phyloP scores from a whole-genome alignment of 2,888 invertebrate species.

The Pyrgus malvae region DNA sequence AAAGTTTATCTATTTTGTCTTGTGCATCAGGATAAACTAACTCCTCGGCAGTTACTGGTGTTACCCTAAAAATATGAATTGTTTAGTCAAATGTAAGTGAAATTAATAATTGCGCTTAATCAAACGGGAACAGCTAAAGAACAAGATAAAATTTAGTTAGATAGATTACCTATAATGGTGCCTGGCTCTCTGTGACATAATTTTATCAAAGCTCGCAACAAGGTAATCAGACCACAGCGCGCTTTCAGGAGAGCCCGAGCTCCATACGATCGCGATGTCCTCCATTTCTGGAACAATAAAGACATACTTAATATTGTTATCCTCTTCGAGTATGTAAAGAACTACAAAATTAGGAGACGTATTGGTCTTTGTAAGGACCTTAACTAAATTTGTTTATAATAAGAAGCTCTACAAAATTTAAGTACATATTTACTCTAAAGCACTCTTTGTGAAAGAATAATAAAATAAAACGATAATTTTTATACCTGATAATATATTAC shows the following conservation, averaged over 20 bases:
- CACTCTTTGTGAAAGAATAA: too few relatives aligned
- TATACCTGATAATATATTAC: too few relatives aligned
- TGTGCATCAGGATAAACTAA: conserved; percentile 74
- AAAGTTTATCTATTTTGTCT: conserved; percentile 78
- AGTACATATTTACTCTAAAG: too few relatives aligned
- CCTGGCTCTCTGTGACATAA: conserved; percentile 90
- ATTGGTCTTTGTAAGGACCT: too few relatives aligned
- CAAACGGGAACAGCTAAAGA: too few relatives aligned
- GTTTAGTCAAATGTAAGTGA: neutral
- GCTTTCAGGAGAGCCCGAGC: conserved; percentile 89
- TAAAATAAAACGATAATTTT: too few relatives aligned
- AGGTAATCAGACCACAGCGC: conserved; percentile 91
- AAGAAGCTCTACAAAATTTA: too few relatives aligned
- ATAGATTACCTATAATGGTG: conserved; percentile 87
- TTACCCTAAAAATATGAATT: too few relatives aligned
- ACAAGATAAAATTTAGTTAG: too few relatives aligned
- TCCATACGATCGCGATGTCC: conserved; percentile 91
- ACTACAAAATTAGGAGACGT: too few relatives aligned
- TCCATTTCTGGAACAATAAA: conserved; percentile 83
- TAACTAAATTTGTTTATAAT: too few relatives aligned
- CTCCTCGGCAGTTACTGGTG: conserved; percentile 88
- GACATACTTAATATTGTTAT: neutral
- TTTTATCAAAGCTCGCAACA: conserved; percentile 91
- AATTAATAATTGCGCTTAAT: neutral
- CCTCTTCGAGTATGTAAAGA: too few relatives aligned